Evolutionary conservation across 2,888 invertebrate genomes (phyloP), one percentile per base, ranked within the genome.

Genomic region (Ectemnius continuus): DNA sequence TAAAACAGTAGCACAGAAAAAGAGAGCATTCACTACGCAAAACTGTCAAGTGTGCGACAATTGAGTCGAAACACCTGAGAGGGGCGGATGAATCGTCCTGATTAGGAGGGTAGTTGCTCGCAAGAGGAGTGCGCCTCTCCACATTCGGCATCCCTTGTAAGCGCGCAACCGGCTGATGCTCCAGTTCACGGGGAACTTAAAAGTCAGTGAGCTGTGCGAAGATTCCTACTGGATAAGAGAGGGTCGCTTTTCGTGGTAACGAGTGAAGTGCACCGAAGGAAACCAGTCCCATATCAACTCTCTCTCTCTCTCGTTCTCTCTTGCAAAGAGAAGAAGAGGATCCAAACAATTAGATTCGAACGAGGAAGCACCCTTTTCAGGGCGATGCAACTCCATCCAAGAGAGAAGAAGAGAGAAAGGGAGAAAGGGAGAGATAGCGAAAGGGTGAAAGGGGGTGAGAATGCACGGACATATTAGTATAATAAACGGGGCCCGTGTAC

Each of bases 291-390:
- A 75, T 77, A 77, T 70, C 64, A 66, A 45, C 46, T 56, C 66
- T 56, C 46, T 70, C 78, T 78, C 63, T 13, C 61, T 20, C 20
- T 20, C 20, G 1, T 2, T 20, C 20, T 20, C 20, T 20, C 20
- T 20, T 2, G 1, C 20, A 23, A 23, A 23, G 23, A 23, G 23
- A 23, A 2, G 63, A 74, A 68, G 70, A 48, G 52, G 14, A 13
- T 4, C 28, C 65, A 66, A 70, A 70, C 77, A 77, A 84, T 84
- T 83, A 80, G 69, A 76, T 67, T 78, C 78, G 76, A 76, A 79
- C 78, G 79, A 76, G 73, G 69, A 84, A 81, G 71, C 74, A 23
- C 83, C 79, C 67, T 58, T 78, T 84, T 76, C 78, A 75, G 70
- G 70, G 61, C 58, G 75, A 77, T 82, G 73, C 75, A 63, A 73